phyloP scores from a whole-genome alignment of 2,888 invertebrate species.

The Ophraella communa region DNA sequence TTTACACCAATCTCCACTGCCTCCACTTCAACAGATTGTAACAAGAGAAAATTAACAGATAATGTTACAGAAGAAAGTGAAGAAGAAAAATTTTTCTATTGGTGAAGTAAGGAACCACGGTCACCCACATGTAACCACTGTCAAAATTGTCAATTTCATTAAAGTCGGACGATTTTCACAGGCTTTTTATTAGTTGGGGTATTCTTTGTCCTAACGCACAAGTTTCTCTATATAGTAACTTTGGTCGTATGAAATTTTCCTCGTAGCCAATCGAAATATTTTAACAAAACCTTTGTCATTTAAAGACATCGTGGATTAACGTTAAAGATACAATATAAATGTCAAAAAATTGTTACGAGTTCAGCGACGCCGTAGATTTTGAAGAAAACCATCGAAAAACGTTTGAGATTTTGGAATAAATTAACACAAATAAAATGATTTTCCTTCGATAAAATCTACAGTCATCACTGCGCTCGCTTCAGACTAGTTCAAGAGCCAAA shows the following conservation, averaged over 20 bases:
- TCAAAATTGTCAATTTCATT: too few relatives aligned
- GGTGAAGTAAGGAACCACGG: too few relatives aligned
- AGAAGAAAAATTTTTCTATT: too few relatives aligned
- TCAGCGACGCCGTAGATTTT: slow-evolving; percentile 28
- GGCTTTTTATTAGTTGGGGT: too few relatives aligned
- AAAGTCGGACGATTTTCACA: too few relatives aligned
- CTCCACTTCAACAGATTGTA: too few relatives aligned
- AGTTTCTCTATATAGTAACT: slow-evolving; percentile 18
- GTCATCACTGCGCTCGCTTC: slow-evolving; percentile 25
- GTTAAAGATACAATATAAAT: slow-evolving; percentile 34
- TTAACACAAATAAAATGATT: slow-evolving; percentile 31
- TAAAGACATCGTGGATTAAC: slow-evolving; percentile 22
- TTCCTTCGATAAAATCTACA: slow-evolving; percentile 30
- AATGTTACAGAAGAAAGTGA: too few relatives aligned
- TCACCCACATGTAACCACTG: too few relatives aligned
- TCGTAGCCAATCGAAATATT: slow-evolving; percentile 14
- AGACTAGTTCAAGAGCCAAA: slow-evolving; percentile 33
- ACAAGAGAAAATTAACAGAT: too few relatives aligned
- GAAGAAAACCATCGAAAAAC: slow-evolving; percentile 27
- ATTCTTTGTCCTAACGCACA: slow-evolving; percentile 16
- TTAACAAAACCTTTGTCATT: slow-evolving; percentile 16
- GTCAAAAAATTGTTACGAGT: slow-evolving; percentile 31
- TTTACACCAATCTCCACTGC: too few relatives aligned
- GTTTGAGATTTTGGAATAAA: slow-evolving; percentile 35
- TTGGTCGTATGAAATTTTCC: slow-evolving; percentile 23